A percentile compares a stretch with the other conserved stretches of the same genome.
These are phyloP conservation scores for Lasioglossum figueresi DNA, from an alignment of 2,888 invertebrate genomes.

Conservation along the genomic window DNA sequence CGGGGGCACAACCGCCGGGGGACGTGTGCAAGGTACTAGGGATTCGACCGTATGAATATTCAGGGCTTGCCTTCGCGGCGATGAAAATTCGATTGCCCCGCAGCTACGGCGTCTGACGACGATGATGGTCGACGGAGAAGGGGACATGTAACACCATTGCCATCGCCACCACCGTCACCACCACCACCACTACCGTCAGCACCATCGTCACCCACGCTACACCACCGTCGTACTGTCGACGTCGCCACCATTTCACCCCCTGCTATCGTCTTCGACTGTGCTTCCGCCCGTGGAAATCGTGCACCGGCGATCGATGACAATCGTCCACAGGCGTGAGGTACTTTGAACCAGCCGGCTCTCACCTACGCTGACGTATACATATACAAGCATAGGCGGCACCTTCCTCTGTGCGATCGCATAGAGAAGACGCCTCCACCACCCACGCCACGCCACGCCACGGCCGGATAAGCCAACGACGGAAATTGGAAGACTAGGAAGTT, in stretches of 20 bases:
- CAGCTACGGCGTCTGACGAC: slow-evolving; percentile 64
- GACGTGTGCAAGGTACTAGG: slow-evolving; percentile 57
- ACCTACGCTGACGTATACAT: slow-evolving; percentile 47
- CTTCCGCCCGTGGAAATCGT: slow-evolving; percentile 52
- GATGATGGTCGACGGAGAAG: slow-evolving; percentile 50
- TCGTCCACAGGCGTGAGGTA: slow-evolving; percentile 59
- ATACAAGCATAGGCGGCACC: slow-evolving; percentile 41
- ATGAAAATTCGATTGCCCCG: slow-evolving; percentile 73
- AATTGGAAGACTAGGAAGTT: slow-evolving; percentile 51
- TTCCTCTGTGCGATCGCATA: slow-evolving; percentile 3
- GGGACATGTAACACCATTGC: slow-evolving; percentile 23
- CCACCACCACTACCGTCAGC: neutral
- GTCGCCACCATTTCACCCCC: slow-evolving; percentile 1
- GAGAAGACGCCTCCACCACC: slow-evolving; percentile 16
- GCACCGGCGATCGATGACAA: slow-evolving; percentile 66
- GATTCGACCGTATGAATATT: slow-evolving; percentile 71
- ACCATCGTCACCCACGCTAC: neutral
- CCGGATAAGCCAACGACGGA: slow-evolving; percentile 48
- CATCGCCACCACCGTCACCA: neutral
- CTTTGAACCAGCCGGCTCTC: slow-evolving; percentile 58
- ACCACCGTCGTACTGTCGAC: neutral
- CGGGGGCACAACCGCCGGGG: slow-evolving; percentile 40
- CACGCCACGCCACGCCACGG: neutral
- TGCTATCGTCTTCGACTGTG: slow-evolving; percentile 47
- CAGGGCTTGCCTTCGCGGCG: slow-evolving; percentile 69